Evolutionary conservation across 2,797 vertebrate genomes (phyloP).

Genomic region (Ficedula albicollis): DNA sequence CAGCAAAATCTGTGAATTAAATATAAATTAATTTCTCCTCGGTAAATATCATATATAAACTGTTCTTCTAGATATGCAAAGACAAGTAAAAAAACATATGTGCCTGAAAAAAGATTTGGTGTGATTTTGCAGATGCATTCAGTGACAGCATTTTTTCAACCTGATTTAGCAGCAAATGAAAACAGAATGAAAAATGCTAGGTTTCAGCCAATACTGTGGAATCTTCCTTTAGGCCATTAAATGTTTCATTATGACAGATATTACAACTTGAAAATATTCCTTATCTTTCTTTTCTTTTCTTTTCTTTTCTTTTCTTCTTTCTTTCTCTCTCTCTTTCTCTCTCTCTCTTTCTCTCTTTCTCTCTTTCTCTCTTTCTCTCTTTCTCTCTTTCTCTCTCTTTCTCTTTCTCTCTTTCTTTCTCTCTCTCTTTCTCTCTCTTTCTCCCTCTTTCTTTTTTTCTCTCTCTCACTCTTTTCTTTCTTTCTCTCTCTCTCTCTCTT

Average conservation of each 20-base stretch:
- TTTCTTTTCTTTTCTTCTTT: no score
- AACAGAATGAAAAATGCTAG: not conserved
- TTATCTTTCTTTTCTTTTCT: not conserved
- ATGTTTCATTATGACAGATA: not conserved
- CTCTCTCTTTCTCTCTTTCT: not conserved
- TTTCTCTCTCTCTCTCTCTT: no score
- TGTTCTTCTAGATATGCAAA: not conserved
- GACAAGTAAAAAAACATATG: not conserved
- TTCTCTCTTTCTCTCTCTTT: no score
- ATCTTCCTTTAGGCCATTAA: not conserved
- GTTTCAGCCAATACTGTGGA: not conserved
- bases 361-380: not conserved
- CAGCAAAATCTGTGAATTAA: not conserved
- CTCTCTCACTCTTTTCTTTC: not conserved
- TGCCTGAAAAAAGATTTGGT: not conserved
- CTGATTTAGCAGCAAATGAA: not conserved
- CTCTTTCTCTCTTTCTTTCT: no score
- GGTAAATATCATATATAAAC: not conserved
- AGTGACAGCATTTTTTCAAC: not conserved
- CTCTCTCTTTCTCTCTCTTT: fast-evolving
- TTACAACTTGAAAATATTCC: not conserved
- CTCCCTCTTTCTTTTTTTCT: no score
- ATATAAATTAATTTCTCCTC: not conserved
- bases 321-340: no score
- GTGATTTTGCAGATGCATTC: not conserved